Evolutionary conservation across 2,113 vertebrate genomes (phyloP).

Genomic region (Eudyptes chrysolophus): DNA sequence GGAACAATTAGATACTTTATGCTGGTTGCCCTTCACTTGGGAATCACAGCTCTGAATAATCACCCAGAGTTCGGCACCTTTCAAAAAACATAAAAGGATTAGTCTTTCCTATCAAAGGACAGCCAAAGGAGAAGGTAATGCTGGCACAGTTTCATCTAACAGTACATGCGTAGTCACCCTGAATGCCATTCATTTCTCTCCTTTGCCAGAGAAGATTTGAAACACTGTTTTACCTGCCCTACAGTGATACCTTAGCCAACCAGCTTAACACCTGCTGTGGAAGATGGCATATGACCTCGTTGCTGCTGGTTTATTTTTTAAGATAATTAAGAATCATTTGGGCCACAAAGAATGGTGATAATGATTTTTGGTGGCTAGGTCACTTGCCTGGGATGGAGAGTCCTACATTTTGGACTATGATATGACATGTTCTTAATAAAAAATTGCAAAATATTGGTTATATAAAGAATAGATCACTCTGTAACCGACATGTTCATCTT

Average conservation of each 20-base stretch:
- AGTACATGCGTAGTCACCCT: background rate
- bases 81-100: background rate
- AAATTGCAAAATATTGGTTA: background rate
- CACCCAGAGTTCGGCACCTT: background rate
- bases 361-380: background rate
- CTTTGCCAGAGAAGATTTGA: background rate
- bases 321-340: background rate
- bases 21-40: background rate
- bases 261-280: background rate
- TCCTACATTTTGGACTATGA: background rate
- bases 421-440: background rate
- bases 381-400: background rate
- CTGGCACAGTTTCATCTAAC: background rate
- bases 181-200: background rate
- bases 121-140: background rate
- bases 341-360: background rate
- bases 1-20: background rate
- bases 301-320: background rate
- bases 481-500: background rate
- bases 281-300: background rate
- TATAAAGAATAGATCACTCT: background rate
- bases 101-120: background rate
- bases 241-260: background rate
- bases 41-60: background rate
- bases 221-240: background rate